A percentile compares a stretch with the other conserved stretches of the same genome.
phyloP scores from a whole-genome alignment of 2,797 vertebrate genomes.

The Trichosurus vulpecula region DNA sequence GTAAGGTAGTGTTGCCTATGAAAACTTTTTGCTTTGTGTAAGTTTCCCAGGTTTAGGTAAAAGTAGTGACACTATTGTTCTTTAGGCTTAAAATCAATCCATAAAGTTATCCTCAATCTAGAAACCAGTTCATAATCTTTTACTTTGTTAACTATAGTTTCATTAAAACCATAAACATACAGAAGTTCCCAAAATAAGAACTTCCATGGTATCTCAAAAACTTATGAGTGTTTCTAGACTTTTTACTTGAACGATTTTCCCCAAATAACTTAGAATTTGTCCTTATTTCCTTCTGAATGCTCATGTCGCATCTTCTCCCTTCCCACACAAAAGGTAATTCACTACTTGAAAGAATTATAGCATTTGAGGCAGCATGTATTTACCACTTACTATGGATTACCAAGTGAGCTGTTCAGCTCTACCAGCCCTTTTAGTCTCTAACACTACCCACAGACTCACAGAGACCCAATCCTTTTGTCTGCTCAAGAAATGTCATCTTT shows the following conservation, averaged over 20 bases:
- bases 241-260: background rate
- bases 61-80: background rate
- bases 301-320: background rate
- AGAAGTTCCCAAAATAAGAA: slow-evolving; percentile 8
- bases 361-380: background rate
- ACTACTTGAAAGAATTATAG: background rate
- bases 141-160: slow-evolving; percentile 12
- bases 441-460: background rate
- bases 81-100: slow-evolving; percentile 34
- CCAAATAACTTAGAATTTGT: background rate
- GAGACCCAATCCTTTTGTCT: background rate
- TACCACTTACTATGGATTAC: background rate
- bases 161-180: background rate
- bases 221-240: slow-evolving; percentile 10
- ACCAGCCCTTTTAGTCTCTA: background rate
- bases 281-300: background rate
- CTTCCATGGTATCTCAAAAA: slow-evolving; percentile 1
- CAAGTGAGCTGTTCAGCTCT: background rate
- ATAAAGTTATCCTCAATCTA: slow-evolving; percentile 32
- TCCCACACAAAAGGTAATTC: background rate
- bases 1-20: background rate
- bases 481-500: background rate
- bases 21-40: slow-evolving; percentile 14
- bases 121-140: slow-evolving; percentile 18
- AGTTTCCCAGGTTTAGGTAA: slow-evolving; percentile 11